These are phyloP conservation scores for Zaprionus davidi DNA, from an alignment of 1,140 invertebrate genomes.

Conservation along the genomic window DNA sequence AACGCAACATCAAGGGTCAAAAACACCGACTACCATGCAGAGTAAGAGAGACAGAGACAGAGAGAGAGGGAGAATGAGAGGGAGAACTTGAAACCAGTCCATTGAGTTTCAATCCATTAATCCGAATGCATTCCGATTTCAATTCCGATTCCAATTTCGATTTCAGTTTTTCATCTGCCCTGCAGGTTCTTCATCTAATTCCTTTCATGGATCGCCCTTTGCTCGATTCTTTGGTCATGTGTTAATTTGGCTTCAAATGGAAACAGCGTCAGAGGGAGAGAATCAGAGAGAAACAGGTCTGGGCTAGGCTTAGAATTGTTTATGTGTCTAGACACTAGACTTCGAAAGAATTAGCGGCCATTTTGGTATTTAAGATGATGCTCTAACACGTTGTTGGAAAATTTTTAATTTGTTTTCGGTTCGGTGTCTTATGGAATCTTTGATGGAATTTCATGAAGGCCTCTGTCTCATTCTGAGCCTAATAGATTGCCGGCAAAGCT, in stretches of 20 bases:
- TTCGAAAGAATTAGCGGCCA: conserved; percentile 36
- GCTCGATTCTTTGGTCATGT: conserved; percentile 22
- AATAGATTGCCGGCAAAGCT: conserved; percentile 31
- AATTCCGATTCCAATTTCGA: conserved; percentile 35
- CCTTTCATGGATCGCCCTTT: conserved; percentile 34
- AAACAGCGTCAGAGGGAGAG: neutral
- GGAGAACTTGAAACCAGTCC: conserved; percentile 38
- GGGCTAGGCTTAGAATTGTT: conserved; percentile 40
- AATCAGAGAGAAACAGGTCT: conserved; percentile 34
- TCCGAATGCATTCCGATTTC: conserved; percentile 52
- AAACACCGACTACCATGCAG: conserved; percentile 39
- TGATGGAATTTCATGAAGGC: conserved; percentile 23
- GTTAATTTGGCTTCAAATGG: conserved; percentile 39
- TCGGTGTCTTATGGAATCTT: conserved; percentile 26
- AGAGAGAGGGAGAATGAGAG: neutral
- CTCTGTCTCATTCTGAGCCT: conserved; percentile 19
- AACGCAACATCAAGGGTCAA: conserved; percentile 49
- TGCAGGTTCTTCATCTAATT: conserved; percentile 46
- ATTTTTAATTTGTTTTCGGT: conserved; percentile 47
- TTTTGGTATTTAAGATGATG: conserved; percentile 45
- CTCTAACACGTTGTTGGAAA: conserved; percentile 40
- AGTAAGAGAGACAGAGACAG: neutral
- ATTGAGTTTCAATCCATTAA: conserved; percentile 42
- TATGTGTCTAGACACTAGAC: conserved; percentile 33
- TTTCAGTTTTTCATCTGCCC: conserved; percentile 35